Evolutionary conservation across 2,113 vertebrate species (phyloP).

Genomic region (Tetrao urogallus): DNA sequence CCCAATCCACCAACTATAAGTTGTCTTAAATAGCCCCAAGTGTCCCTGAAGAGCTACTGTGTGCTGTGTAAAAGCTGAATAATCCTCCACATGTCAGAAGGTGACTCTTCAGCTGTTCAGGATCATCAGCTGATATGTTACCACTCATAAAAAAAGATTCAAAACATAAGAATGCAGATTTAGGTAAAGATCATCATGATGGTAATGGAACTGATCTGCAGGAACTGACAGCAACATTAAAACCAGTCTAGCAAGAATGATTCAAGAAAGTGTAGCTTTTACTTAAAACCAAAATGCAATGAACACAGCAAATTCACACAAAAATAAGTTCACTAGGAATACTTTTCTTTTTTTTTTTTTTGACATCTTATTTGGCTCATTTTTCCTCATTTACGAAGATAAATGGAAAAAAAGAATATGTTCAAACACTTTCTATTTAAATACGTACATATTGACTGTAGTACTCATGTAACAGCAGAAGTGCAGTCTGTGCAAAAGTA

Average conservation of each 20-base stretch:
- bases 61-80: constrained; percentile 80
- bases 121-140: constrained; percentile 83
- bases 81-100: constrained; percentile 85
- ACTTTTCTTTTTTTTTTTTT: constrained; percentile 65
- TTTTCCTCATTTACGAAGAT: constrained; percentile 50
- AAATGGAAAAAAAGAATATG: background rate
- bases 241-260: constrained; percentile 57
- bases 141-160: constrained; percentile 79
- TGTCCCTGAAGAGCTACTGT: constrained; percentile 82
- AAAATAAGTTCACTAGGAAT: constrained; percentile 39
- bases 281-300: constrained; percentile 55
- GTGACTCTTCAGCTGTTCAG: constrained; percentile 92
- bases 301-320: constrained; percentile 59
- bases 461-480: background rate
- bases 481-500: constrained; percentile 57
- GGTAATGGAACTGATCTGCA: constrained; percentile 65
- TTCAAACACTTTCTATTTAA: constrained; percentile 38
- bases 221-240: constrained; percentile 58
- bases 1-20: constrained; percentile 27
- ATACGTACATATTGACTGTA: background rate
- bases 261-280: constrained; percentile 59
- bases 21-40: constrained; percentile 73
- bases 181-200: constrained; percentile 67
- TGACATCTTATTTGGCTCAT: constrained; percentile 77
- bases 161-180: constrained; percentile 66